Conservation (phyloP, 2,888 invertebrate genomes). For the Trachelus stipa region DNA sequence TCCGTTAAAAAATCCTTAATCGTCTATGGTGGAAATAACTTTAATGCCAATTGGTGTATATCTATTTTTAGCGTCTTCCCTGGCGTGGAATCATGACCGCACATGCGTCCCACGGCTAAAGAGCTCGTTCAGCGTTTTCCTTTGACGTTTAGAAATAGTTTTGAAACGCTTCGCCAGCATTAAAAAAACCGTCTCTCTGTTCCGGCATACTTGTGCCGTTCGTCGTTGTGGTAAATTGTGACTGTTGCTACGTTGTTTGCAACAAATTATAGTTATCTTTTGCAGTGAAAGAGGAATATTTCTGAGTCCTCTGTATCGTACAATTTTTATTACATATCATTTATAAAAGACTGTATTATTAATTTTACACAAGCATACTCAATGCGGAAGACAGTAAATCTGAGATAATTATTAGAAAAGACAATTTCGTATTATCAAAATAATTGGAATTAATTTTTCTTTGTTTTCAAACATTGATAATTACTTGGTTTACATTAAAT, state of each 20-base stretch:
- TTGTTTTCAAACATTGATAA: no score
- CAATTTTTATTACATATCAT: no score
- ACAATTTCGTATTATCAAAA: no score
- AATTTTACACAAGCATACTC: no score
- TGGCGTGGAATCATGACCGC: conserved; percentile 39
- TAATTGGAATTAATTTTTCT: no score
- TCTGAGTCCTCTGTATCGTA: background rate
- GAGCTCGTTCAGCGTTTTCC: conserved; percentile 4
- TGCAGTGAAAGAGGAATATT: background rate
- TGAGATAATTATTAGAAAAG: no score
- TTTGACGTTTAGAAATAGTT: conserved; percentile 3
- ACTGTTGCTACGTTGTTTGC: background rate
- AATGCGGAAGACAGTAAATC: no score
- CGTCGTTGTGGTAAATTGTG: no score
- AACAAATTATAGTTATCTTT: background rate
- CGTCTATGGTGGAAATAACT: no score
- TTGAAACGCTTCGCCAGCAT: background rate
- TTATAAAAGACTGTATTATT: no score
- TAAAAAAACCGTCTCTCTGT: background rate
- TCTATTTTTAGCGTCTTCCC: conserved; percentile 39
- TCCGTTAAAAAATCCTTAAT: no score
- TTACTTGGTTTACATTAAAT: background rate
- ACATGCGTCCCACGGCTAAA: conserved; percentile 37
- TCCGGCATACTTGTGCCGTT: no score
- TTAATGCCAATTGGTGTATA: background rate